A percentile compares a stretch with the other conserved stretches of the same genome.
phyloP scores from a whole-genome alignment of 2,113 vertebrate genomes.

The Protobothrops mucrosquamatus region DNA sequence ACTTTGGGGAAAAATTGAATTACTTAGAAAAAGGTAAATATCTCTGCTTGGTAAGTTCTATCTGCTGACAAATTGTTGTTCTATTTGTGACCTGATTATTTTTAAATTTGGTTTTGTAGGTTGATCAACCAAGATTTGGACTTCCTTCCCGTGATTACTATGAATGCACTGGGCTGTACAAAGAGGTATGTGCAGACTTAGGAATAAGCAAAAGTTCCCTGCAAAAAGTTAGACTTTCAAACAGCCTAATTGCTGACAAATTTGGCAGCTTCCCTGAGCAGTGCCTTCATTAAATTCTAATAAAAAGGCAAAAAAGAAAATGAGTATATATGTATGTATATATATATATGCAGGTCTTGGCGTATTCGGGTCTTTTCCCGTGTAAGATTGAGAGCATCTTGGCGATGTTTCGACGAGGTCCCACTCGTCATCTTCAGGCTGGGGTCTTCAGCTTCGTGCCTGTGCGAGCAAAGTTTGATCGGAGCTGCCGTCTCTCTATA shows the following conservation, averaged over 20 bases:
- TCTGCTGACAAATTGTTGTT: background rate
- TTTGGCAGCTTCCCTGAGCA: background rate
- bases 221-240: background rate
- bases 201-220: background rate
- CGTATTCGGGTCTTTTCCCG: no score
- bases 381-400: no score
- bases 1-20: background rate
- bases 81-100: constrained; percentile 11
- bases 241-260: background rate
- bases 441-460: no score
- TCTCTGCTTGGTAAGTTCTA: background rate
- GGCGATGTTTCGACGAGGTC: no score
- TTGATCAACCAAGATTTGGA: constrained; percentile 89
- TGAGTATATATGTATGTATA: background rate
- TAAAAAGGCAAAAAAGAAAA: background rate
- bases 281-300: background rate
- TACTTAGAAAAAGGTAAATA: background rate
- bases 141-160: constrained; percentile 92
- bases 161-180: constrained; percentile 80
- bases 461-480: no score
- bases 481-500: no score
- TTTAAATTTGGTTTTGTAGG: constrained; percentile 64
- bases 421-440: no score
- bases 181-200: constrained; percentile 74
- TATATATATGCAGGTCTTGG: no score